phyloP scores from a whole-genome alignment of 2,797 vertebrate species.

The Dendrocincla fuliginosa region DNA sequence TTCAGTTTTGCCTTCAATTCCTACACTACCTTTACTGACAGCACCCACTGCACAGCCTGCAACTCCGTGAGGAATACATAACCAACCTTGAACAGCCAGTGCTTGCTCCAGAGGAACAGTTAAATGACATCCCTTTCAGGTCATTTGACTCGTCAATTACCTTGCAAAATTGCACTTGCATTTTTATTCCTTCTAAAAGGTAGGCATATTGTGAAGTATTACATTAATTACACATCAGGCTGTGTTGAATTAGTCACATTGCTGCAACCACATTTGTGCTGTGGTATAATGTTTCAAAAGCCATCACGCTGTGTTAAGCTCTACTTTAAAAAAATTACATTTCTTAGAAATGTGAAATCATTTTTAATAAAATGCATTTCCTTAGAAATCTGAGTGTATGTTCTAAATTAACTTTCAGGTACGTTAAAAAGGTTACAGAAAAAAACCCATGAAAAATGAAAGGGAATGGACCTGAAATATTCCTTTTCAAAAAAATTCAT shows the following conservation, averaged over 20 bases:
- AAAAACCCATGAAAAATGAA: not conserved
- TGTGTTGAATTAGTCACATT: constrained; percentile 13
- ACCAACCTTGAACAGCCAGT: not conserved
- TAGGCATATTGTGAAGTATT: constrained; percentile 14
- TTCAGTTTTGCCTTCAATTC: not conserved
- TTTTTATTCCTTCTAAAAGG: constrained; percentile 42
- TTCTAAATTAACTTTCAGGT: not conserved
- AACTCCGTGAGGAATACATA: not conserved
- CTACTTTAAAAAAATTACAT: not conserved
- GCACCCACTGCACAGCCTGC: not conserved
- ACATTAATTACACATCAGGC: constrained; percentile 48
- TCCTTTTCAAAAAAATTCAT: not conserved
- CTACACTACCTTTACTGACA: not conserved
- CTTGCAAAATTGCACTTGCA: constrained; percentile 11
- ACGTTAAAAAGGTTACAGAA: not conserved
- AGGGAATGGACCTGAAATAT: not conserved
- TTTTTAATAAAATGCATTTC: not conserved
- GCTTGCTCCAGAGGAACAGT: not conserved
- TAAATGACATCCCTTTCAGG: not conserved
- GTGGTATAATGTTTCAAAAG: constrained; percentile 8
- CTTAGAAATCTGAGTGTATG: not conserved
- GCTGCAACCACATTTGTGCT: not conserved
- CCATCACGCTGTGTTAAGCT: not conserved
- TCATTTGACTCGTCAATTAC: constrained; percentile 55
- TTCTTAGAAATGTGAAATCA: not conserved